A percentile compares a stretch with the other conserved stretches of the same genome.
phyloP scores from a whole-genome alignment of 2,113 vertebrate species.

The Megaceryle torquata region DNA sequence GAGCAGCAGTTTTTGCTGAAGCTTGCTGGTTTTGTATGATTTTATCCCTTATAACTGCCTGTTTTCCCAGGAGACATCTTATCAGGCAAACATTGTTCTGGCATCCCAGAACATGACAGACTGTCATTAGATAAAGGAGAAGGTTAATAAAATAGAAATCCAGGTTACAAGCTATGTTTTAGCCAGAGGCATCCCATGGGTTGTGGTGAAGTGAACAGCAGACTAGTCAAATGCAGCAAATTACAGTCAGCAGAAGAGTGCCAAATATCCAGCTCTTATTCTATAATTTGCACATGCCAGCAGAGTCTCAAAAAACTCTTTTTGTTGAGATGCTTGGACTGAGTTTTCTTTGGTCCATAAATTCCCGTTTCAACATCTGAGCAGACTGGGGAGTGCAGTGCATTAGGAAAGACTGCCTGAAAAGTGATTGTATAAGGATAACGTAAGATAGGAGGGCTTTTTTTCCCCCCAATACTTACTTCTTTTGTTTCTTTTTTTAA shows the following conservation, averaged over 20 bases:
- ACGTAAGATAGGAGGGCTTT: background rate
- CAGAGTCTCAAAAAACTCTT: background rate
- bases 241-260: background rate
- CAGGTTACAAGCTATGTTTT: slow-evolving; percentile 52
- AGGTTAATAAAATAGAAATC: slow-evolving; percentile 70
- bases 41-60: slow-evolving; percentile 50
- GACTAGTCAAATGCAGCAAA: slow-evolving; percentile 24
- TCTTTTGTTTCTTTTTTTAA: background rate
- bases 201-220: slow-evolving; percentile 11
- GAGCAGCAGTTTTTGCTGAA: slow-evolving; percentile 31
- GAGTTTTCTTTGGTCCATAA: background rate
- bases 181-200: slow-evolving; percentile 40
- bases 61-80: slow-evolving; percentile 43
- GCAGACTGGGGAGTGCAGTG: background rate
- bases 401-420: background rate
- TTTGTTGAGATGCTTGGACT: background rate
- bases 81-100: slow-evolving; percentile 59
- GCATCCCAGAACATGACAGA: slow-evolving; percentile 64
- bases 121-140: slow-evolving; percentile 67
- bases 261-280: background rate
- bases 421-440: background rate
- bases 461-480: background rate
- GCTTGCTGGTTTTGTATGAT: slow-evolving; percentile 5
- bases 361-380: background rate
- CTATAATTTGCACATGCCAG: background rate